Percentiles rank a stretch among this genome's conserved stretches.
Evolutionary conservation across 2,888 invertebrate genomes (phyloP).

Genomic region (Tenthredo scrophulariae): DNA sequence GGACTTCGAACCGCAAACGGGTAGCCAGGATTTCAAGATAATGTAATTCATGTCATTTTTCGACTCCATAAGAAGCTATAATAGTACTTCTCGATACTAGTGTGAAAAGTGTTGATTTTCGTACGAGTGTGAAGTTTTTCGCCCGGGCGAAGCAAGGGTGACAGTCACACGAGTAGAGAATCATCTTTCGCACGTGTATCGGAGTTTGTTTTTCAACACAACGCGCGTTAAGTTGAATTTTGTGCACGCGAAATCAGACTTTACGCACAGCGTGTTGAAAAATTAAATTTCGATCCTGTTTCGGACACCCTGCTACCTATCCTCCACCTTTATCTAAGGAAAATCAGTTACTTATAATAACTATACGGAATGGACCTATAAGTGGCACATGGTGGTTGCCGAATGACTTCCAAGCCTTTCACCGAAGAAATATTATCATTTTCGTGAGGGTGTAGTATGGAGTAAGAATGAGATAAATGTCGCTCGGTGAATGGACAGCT

Average conservation of each 20-base stretch:
- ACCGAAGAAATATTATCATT: conserved; percentile 25
- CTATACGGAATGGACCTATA: not conserved
- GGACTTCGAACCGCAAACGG: not conserved
- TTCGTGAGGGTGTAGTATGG: not conserved
- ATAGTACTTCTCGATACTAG: no score
- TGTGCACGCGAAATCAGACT: no score
- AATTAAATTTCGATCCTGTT: not conserved
- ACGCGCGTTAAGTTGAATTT: no score
- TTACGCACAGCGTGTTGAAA: not conserved
- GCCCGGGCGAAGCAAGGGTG: no score
- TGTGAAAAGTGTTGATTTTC: no score
- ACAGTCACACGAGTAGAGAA: no score
- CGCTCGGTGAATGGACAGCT: conserved; percentile 41
- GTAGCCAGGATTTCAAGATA: not conserved
- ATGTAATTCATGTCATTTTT: no score
- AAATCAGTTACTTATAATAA: not conserved
- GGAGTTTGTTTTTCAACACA: no score
- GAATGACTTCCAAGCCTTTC: not conserved
- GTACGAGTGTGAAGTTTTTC: no score
- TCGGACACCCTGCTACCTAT: no score
- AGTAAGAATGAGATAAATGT: conserved; percentile 47
- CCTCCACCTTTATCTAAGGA: no score
- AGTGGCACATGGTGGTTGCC: not conserved
- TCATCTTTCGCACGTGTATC: no score
- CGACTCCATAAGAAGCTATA: not conserved